Base-by-base conservation (phyloP, 2,888 invertebrate species). In the Horisme vitalbata region DNA sequence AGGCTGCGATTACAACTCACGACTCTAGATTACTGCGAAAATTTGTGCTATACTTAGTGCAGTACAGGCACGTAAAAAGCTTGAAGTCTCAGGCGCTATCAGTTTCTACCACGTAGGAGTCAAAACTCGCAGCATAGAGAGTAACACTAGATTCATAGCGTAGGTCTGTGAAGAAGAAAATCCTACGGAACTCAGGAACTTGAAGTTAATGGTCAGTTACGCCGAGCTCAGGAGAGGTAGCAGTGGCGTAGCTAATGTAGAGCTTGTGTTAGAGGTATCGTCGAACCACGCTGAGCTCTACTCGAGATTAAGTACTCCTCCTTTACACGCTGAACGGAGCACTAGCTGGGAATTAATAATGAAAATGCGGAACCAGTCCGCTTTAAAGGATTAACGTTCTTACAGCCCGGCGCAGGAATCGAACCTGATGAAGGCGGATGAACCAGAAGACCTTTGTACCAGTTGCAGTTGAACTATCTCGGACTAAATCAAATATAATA, bases 141-240 rank as follows among this genome's bases (percentile, higher is more conserved):
- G 11, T 11, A 5, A 10, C 11, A 9, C 13, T 24, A 9, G 10
- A 3, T 14, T 9, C 10, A 11, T 23, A 15, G 13, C 4, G 20
- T 26, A 12, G 26, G 26, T n/a, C 41, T 41, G 41, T 28, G 21
- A 41, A 31, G 18, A 13, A 26, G 18, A n/a, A n/a, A n/a, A n/a
- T n/a, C n/a, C n/a, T n/a, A n/a, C n/a, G n/a, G n/a, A n/a, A n/a
- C n/a, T n/a, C n/a, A n/a, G n/a, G n/a, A 2, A 6, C 18, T 15
- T 18, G 6, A 18, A 6, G 12, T 10, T 20, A 10, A 21, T 15
- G n/a, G 14, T 27, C 11, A 38, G 15, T 24, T 18, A 38, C 38
- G 24, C 13, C 5, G 31, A 33, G 34, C 27, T 35, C 32, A 15
- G 31, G 9, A 24, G 14, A 30, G 21, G 46, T 38, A 39, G 43